Conservation (phyloP, 2,113 vertebrate species). For the Ancistrus triradiatus region DNA sequence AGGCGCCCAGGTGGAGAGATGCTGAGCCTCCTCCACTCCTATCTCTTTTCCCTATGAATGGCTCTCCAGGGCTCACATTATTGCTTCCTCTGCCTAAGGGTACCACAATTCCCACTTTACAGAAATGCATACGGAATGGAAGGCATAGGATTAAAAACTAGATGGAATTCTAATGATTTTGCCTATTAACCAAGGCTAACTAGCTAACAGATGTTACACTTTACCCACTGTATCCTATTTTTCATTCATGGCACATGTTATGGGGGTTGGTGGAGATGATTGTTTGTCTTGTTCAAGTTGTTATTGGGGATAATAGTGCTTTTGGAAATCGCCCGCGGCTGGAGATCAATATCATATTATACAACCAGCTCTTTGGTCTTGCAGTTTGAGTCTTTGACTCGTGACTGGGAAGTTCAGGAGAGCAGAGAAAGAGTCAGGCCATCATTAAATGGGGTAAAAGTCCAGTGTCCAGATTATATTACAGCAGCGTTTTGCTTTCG, state of each 20-base stretch:
- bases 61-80: constrained; percentile 77
- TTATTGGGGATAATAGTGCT: constrained; percentile 37
- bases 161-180: constrained; percentile 51
- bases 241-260: constrained; percentile 19
- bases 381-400: constrained; percentile 28
- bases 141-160: constrained; percentile 71
- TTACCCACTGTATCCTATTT: constrained; percentile 28
- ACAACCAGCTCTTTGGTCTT: constrained; percentile 33
- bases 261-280: constrained; percentile 1
- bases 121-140: constrained; percentile 68
- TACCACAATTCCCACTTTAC: constrained; percentile 61
- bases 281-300: constrained; percentile 42
- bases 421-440: constrained; percentile 59
- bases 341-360: constrained; percentile 51
- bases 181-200: constrained; percentile 46
- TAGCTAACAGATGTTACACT: constrained; percentile 46
- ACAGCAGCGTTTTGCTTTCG: constrained; percentile 55
- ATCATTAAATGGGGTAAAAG: constrained; percentile 68
- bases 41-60: constrained; percentile 61
- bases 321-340: constrained; percentile 34
- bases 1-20: constrained; percentile 70
- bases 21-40: constrained; percentile 45
- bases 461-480: constrained; percentile 74
- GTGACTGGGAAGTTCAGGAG: constrained; percentile 36
- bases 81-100: constrained; percentile 76